Percentiles rank a stretch among this genome's conserved stretches.
These are phyloP conservation scores for Neopipo cinnamomea DNA, from an alignment of 2,113 vertebrate species.

Conservation along the genomic window DNA sequence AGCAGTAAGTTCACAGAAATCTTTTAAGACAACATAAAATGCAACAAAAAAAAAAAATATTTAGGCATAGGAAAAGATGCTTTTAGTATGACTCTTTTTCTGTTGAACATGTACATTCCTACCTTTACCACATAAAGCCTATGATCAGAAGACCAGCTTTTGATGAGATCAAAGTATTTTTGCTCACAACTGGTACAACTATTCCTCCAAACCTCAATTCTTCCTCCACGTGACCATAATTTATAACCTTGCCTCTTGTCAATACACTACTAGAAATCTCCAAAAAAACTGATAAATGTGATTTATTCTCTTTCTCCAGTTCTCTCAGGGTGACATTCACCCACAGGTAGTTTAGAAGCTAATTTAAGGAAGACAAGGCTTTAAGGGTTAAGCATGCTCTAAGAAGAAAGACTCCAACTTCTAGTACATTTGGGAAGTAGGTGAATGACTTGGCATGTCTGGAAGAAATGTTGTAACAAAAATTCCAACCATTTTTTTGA, in stretches of 20 bases:
- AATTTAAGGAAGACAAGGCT: neutral
- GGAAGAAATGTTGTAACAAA: neutral
- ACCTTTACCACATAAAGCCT: neutral
- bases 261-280: neutral
- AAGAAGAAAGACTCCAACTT: neutral
- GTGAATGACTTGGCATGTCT: neutral
- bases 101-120: neutral
- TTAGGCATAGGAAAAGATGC: neutral
- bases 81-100: neutral
- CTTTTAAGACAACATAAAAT: neutral
- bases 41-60: neutral
- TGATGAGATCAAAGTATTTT: neutral
- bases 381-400: neutral
- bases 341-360: neutral
- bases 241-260: neutral
- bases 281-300: neutral
- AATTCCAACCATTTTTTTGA: neutral
- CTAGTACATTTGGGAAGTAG: neutral
- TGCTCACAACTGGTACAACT: neutral
- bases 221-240: neutral
- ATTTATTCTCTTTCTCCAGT: neutral
- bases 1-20: neutral
- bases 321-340: neutral
- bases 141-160: neutral
- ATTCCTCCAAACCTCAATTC: neutral